phyloP scores from a whole-genome alignment of 2,797 vertebrate genomes.

The Arnoldichthys spilopterus region DNA sequence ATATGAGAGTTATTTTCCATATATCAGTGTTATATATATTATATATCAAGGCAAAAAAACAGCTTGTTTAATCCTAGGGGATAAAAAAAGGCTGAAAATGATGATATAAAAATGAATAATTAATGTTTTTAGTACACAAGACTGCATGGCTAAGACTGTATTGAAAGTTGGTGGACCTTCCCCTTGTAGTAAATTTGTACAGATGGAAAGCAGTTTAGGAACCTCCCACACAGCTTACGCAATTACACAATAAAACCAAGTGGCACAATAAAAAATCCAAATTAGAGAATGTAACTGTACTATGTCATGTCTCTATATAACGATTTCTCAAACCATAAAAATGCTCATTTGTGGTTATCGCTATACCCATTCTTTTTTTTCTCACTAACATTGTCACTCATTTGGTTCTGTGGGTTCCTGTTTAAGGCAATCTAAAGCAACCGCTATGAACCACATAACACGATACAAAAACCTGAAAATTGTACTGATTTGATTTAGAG shows the following conservation, averaged over 20 bases:
- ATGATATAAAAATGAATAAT: no score
- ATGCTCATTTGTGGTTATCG: background rate
- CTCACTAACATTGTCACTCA: background rate
- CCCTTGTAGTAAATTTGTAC: background rate
- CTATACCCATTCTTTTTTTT: background rate
- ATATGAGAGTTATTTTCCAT: no score
- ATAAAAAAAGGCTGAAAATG: no score
- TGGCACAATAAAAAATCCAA: background rate
- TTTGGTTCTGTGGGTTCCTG: background rate
- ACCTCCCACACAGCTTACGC: constrained; percentile 13
- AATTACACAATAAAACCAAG: constrained; percentile 9
- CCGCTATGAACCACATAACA: background rate
- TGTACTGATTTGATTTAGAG: no score
- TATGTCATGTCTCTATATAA: background rate
- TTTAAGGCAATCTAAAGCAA: background rate
- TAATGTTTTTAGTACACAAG: no score
- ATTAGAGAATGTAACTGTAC: background rate
- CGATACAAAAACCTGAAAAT: background rate
- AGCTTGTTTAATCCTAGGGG: no score
- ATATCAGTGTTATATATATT: no score
- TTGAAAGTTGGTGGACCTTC: constrained; percentile 1
- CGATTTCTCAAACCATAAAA: background rate
- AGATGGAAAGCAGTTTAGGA: constrained; percentile 17
- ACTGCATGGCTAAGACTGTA: no score
- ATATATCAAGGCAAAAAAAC: no score